Evolutionary conservation across 1,140 invertebrate species (phyloP), one percentile per base, ranked within the genome.

Genomic region (Lucilia cuprina): DNA sequence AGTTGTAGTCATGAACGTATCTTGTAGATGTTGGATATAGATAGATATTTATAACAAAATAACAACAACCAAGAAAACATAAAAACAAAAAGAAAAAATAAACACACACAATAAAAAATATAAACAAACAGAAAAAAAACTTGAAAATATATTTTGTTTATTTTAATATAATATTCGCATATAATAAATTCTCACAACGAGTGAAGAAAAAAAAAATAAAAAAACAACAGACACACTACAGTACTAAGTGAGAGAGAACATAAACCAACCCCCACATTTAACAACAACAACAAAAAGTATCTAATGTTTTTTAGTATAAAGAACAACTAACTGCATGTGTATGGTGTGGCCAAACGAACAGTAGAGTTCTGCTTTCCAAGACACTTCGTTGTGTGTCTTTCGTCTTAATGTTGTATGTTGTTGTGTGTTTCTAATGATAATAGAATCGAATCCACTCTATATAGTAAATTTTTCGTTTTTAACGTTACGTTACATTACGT

Each of bases 1-100:
- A 80, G 77, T 80, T 80, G 77, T 80, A 80, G 41, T 21, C 77
- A 80, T 80, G 77, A 21, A 21, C 77, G 77, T 80, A 80, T 49
- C n/a, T 47, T 70, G 34, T 78, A 78, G 75, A 49, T 49, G 75
- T 78, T 41, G 17, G 35, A 41, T 41, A 10, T 41, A 34, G 41
- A 41, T 41, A 41, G 5, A 75, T 41, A 8, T 41, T 8, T 41
- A 41, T 17, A 35, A 30, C 9, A 41, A 47, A 78, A 47, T 13
- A 78, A 78, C 14, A 41, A 78, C 34, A 78, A 47, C 25, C n/a
- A 47, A 19, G 41, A 41, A 78, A 78, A 78, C 35, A 78, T 41
- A 78, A 30, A 30, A n/a, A 41, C 34, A 78, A 30, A 2, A 41
- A 60, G 1, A 60, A 60, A 74, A 13, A 12, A 74, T 8, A 74